phyloP scores from a whole-genome alignment of 1,140 invertebrate species.

The Zaprionus ghesquierei region DNA sequence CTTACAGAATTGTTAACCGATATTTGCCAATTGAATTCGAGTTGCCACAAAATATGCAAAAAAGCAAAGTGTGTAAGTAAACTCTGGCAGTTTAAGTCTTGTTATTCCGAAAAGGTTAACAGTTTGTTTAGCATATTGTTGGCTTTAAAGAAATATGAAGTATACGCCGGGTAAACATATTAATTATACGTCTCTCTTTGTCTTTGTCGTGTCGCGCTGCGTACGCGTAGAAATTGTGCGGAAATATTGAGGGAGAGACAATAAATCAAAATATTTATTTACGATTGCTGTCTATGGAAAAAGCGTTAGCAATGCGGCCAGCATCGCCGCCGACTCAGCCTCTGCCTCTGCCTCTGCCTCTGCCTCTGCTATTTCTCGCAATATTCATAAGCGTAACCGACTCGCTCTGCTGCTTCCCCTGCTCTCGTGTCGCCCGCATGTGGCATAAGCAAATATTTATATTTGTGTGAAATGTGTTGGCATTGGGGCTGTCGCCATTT shows the following conservation, averaged over 20 bases:
- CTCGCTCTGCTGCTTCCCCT: neutral
- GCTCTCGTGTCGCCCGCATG: slow-evolving; percentile 57
- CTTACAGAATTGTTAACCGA: neutral
- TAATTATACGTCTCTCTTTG: slow-evolving; percentile 29
- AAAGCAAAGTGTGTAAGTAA: neutral
- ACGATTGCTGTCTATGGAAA: slow-evolving; percentile 33
- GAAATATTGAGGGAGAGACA: slow-evolving; percentile 26
- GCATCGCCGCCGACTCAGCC: neutral
- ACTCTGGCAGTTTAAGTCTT: neutral
- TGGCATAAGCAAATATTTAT: slow-evolving; percentile 72
- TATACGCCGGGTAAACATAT: slow-evolving; percentile 31
- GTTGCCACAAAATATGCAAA: neutral
- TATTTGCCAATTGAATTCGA: neutral
- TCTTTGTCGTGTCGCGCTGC: neutral
- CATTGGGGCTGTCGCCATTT: slow-evolving; percentile 21
- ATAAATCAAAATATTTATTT: slow-evolving; percentile 53
- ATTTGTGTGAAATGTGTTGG: slow-evolving; percentile 64
- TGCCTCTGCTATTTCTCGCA: slow-evolving; percentile 2
- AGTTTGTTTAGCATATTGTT: neutral
- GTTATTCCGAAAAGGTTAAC: neutral
- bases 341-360: neutral
- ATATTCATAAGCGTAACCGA: slow-evolving; percentile 31
- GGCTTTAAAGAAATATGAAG: slow-evolving; percentile 9
- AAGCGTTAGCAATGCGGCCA: slow-evolving; percentile 20
- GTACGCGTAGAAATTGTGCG: slow-evolving; percentile 15